Percentiles rank a stretch among this genome's conserved stretches.
These are phyloP conservation scores for Rhegmatorhina hoffmannsi DNA, from an alignment of 2,113 vertebrate genomes.

Conservation along the genomic window DNA sequence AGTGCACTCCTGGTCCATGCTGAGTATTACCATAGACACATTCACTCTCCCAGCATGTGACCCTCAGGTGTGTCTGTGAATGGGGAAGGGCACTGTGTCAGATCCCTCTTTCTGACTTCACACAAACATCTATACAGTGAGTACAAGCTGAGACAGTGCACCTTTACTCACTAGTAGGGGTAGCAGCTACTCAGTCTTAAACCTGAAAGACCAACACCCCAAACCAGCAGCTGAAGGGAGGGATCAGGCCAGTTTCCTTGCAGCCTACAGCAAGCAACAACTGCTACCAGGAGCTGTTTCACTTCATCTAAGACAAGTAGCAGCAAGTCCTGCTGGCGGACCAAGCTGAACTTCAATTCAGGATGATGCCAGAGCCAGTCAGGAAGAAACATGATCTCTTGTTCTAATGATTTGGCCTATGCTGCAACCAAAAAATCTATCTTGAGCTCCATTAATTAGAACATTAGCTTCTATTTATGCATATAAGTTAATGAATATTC, in stretches of 20 bases:
- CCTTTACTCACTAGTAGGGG: neutral
- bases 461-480: conserved; percentile 21
- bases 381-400: neutral
- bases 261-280: neutral
- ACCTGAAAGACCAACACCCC: neutral
- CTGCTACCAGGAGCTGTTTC: neutral
- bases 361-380: neutral
- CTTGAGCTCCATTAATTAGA: conserved; percentile 6
- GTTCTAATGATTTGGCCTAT: neutral
- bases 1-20: neutral
- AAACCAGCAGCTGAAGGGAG: accelerated
- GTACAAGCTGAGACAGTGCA: neutral
- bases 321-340: neutral
- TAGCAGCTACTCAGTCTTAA: neutral
- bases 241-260: neutral
- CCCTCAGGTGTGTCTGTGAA: neutral
- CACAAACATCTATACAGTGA: neutral
- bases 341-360: neutral
- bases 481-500: conserved; percentile 41
- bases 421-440: neutral
- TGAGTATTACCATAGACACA: accelerated
- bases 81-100: neutral
- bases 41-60: neutral
- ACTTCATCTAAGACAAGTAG: neutral
- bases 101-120: neutral